Evolutionary conservation across 1,140 invertebrate species (phyloP), one percentile per base, ranked within the genome.

Genomic region (Gonatopus flavifemur): DNA sequence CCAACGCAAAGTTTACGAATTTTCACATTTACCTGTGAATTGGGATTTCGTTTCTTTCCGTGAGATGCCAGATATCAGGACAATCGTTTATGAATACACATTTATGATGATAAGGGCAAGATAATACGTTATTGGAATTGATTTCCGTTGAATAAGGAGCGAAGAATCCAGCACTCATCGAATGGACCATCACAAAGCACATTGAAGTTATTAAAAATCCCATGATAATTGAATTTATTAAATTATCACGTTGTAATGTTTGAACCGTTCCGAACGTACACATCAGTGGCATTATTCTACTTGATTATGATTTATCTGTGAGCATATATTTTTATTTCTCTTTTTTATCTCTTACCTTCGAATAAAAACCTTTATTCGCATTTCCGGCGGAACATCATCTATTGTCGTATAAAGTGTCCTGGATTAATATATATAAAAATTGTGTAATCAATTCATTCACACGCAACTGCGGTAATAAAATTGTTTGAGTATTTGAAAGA

Each of bases 321-420:
- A 47, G 15, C 18, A 20, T 18, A 50, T 55, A 18, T 19, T 43
- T 43, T 38, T 45, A 61, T 62, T 58, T 52, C 33, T 42, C 45
- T 50, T 57, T 30, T 59, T 45, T 46, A n/a, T n/a, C 28, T 40
- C 35, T 43, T 45, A 55, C 58, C 60, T 63, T 61, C 48, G 44
- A 24, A 49, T 15, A 28, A 54, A 49, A 6, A 8, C 6, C 41
- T 55, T 64, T 65, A 61, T 64, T 64, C 40, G 30, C 32, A 22
- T 49, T 52, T 65, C 63, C 63, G 63, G 18, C 63, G 63, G 63
- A 65, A 55, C 15, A n/a, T n/a, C n/a, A n/a, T n/a, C n/a, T n/a
- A n/a, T n/a, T n/a, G n/a, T n/a, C n/a, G n/a, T n/a, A n/a, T n/a
- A n/a, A n/a, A n/a, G n/a, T n/a, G n/a, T n/a, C n/a, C n/a, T n/a